Evolutionary conservation across 1,140 invertebrate genomes (phyloP).

Genomic region (Zaprionus ghesquierei): DNA sequence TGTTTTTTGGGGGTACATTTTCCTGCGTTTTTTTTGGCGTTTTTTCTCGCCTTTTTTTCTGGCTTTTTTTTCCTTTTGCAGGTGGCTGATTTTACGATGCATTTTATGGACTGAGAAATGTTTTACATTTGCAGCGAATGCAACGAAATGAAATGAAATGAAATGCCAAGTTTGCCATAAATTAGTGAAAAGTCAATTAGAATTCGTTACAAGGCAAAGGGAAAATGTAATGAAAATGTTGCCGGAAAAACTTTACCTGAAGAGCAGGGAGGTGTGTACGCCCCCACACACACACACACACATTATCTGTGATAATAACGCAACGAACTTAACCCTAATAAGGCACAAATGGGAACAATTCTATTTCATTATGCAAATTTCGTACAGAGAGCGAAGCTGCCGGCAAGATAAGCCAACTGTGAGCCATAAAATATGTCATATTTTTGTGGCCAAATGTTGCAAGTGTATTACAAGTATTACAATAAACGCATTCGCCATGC

Average conservation of each 20-base stretch:
- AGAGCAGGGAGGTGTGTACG: neutral
- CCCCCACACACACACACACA: conserved; percentile 10
- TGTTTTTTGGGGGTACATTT: conserved; percentile 15
- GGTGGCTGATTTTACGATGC: conserved; percentile 65
- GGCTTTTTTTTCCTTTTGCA: conserved; percentile 27
- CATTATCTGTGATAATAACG: conserved; percentile 62
- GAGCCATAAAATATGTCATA: conserved; percentile 78
- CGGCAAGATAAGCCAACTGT: conserved; percentile 40
- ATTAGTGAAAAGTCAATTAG: conserved; percentile 52
- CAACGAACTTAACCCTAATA: conserved; percentile 67
- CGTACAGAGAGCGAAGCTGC: neutral
- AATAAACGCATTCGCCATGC: conserved; percentile 64
- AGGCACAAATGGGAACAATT: conserved; percentile 82
- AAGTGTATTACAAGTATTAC: conserved; percentile 38
- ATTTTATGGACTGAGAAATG: conserved; percentile 64
- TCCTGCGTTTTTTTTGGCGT: neutral
- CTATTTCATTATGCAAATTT: conserved; percentile 72
- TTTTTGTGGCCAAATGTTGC: conserved; percentile 52
- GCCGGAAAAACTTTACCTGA: neutral
- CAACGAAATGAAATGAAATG: conserved; percentile 42
- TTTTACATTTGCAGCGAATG: conserved; percentile 36
- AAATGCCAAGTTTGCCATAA: conserved; percentile 23
- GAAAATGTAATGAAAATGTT: neutral
- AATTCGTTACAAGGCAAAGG: conserved; percentile 42
- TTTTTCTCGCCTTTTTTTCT: conserved; percentile 17